Evolutionary conservation across 2,888 invertebrate species (phyloP), one percentile per base, ranked within the genome.

Genomic region (Amiota communis): DNA sequence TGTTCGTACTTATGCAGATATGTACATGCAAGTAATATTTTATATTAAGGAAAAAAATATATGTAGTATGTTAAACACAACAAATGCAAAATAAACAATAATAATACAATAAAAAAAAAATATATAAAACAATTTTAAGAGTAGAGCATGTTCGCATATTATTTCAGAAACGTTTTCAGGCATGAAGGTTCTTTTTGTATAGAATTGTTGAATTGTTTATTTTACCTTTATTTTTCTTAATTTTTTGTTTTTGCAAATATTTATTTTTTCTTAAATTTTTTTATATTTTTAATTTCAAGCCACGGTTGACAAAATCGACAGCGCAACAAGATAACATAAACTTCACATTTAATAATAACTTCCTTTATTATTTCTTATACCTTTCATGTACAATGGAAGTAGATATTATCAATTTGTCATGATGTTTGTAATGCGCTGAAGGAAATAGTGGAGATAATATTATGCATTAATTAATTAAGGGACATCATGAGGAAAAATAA

Each of bases 221-320:
- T 71, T 51, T 65, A 53, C 70, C 76, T 72, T 73, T 13, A 36
- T 74, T 72, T 67, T 76, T 75, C 69, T 75, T 72, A 56, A 57
- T 70, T 70, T 70, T 77, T 20, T 67, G 20, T 23, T 49, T 67
- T 17, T 48, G 59, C 59, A 20, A 59, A 59, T 53, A 53, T 51
- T 20, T 17, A 3, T 11, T 13, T 15, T 12, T 17, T 17, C 11
- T 15, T 15, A 12, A 17, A 17, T 23, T 23, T 61, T 17, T 17
- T 23, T 61, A 20, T 15, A 36, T 63, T 20, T 63, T 63, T 36
- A 36, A 12, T 13, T 80, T 73, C 78, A 75, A 80, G 81, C 84
- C 78, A 86, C 85, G 83, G 86, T 86, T 83, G 86, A 79, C 78
- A 86, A 77, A 86, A 76, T 81, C 81, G 74, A 73, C 79, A 75